These are phyloP conservation scores for Epsilonema sp. DNA, from an alignment of 2,888 invertebrate genomes.

Conservation along the genomic window DNA sequence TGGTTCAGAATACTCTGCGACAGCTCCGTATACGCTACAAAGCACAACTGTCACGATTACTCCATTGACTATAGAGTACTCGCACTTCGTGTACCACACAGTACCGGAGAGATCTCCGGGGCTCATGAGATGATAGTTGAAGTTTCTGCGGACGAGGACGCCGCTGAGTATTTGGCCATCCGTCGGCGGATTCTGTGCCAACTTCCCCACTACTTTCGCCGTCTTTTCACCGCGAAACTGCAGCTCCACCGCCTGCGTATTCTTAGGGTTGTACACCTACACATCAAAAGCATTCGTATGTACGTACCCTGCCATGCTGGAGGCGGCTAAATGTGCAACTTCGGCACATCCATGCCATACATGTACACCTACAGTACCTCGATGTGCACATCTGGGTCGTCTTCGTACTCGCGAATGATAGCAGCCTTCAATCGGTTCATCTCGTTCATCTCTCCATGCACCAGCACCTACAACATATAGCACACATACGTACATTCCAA, in stretches of 20 bases:
- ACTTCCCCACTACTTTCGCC: conserved; percentile 82
- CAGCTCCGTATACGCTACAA: conserved; percentile 81
- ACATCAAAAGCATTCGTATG: no score
- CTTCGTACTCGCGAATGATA: conserved; percentile 74
- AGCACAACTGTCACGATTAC: no score
- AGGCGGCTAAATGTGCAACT: no score
- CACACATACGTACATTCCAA: no score
- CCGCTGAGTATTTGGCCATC: conserved; percentile 65
- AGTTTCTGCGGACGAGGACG: conserved; percentile 83
- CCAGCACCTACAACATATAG: conserved; percentile 47
- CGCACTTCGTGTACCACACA: no score
- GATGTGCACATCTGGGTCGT: conserved; percentile 41
- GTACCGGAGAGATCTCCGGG: conserved; percentile 74
- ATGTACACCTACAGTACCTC: no score
- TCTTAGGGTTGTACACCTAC: conserved; percentile 84
- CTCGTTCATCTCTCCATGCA: conserved; percentile 97
- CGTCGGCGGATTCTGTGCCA: conserved; percentile 61
- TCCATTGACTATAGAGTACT: no score
- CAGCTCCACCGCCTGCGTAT: conserved; percentile 74
- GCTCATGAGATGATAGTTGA: conserved; percentile 83
- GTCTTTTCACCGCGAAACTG: conserved; percentile 94
- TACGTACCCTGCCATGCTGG: no score
- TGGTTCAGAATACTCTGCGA: conserved; percentile 78
- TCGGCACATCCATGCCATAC: no score
- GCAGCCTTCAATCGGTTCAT: conserved; percentile 90